Percentiles rank a stretch among this genome's conserved stretches.
These are phyloP conservation scores for Hyaena hyaena DNA, from an alignment of 2,113 vertebrate genomes.

Conservation along the genomic window DNA sequence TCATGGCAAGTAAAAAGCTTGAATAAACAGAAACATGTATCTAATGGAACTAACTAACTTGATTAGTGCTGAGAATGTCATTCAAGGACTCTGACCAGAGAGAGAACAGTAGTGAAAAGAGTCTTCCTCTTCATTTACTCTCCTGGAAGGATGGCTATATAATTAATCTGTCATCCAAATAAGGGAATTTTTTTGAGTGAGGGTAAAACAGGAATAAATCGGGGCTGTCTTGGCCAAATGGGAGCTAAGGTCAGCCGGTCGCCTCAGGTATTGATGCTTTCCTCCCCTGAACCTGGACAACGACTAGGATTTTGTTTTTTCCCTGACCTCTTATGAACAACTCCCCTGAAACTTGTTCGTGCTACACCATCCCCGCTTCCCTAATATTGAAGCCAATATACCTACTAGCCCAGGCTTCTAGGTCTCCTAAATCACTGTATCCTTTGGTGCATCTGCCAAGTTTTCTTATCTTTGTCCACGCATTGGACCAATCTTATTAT, in stretches of 20 bases:
- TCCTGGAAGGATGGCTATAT: neutral
- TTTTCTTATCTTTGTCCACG: neutral
- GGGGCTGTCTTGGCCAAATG: neutral
- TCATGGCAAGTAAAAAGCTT: neutral
- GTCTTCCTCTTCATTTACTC: neutral
- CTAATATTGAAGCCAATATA: neutral
- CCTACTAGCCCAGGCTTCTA: neutral
- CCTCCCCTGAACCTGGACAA: neutral
- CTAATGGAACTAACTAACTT: neutral
- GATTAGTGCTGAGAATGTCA: neutral
- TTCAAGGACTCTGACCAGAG: neutral
- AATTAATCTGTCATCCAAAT: neutral
- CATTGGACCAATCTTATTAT: too few relatives aligned
- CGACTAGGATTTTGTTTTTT: neutral
- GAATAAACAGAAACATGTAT: neutral
- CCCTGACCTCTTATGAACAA: neutral
- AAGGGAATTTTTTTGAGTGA: neutral
- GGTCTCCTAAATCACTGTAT: neutral
- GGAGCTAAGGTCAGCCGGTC: neutral
- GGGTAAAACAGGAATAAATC: neutral
- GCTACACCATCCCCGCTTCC: accelerated
- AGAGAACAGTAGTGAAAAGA: neutral
- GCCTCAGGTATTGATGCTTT: neutral
- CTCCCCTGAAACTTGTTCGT: neutral
- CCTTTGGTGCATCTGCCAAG: neutral